phyloP scores from a whole-genome alignment of 2,888 invertebrate species.

The Orchesellides sinensis region DNA sequence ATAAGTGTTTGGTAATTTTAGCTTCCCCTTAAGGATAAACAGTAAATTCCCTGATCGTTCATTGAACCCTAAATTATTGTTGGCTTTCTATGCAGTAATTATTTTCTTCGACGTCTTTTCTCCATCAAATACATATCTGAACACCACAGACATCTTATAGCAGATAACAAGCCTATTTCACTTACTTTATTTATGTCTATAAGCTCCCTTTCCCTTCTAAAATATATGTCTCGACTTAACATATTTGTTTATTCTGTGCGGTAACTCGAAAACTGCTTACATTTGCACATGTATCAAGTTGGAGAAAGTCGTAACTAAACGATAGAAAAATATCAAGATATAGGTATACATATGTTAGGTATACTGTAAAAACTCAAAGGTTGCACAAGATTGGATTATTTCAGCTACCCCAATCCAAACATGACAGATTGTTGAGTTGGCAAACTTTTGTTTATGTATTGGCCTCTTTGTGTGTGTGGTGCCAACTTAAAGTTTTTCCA shows the following conservation, averaged over 20 bases:
- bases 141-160: background rate
- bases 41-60: conserved; percentile 46
- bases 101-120: conserved; percentile 8
- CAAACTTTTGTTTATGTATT: conserved; percentile 43
- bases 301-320: background rate
- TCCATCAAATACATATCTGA: background rate
- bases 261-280: conserved; percentile 35
- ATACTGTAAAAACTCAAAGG: conserved; percentile 18
- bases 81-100: conserved; percentile 21
- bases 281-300: conserved; percentile 29
- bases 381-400: background rate
- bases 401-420: conserved; percentile 44
- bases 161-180: background rate
- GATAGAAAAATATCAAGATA: conserved; percentile 22
- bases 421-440: conserved; percentile 62
- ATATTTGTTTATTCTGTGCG: conserved; percentile 40
- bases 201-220: background rate
- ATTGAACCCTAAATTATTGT: conserved; percentile 51
- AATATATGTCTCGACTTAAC: conserved; percentile 3
- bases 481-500: too few species aligned
- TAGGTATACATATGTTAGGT: background rate
- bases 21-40: conserved; percentile 37
- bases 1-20: conserved; percentile 49
- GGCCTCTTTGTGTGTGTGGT: background rate
- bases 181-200: background rate